These are phyloP conservation scores for Sinhomidia bicolor DNA, from an alignment of 2,888 invertebrate species.

Conservation along the genomic window DNA sequence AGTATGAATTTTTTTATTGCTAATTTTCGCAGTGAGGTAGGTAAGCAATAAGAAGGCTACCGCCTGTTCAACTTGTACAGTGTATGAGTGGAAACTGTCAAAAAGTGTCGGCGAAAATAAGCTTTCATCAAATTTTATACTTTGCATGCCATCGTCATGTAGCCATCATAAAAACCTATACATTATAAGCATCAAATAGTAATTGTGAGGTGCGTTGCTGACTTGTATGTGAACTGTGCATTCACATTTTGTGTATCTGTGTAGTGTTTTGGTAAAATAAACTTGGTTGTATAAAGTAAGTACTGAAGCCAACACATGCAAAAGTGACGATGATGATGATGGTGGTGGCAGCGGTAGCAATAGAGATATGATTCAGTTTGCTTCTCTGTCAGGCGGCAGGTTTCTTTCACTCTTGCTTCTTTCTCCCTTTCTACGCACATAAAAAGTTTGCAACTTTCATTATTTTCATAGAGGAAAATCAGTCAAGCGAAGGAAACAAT, in stretches of 20 bases:
- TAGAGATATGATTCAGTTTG: background rate
- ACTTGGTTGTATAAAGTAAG: background rate
- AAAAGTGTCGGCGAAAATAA: background rate
- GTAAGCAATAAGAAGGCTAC: background rate
- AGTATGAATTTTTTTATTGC: background rate
- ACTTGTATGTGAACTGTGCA: background rate
- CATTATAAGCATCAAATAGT: background rate
- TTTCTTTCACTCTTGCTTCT: background rate
- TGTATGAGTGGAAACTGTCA: conserved; percentile 8
- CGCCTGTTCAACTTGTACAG: background rate
- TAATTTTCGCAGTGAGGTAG: background rate
- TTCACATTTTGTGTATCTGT: background rate
- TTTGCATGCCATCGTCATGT: background rate
- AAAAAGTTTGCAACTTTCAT: conserved; percentile 6
- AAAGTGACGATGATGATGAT: background rate
- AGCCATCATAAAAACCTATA: background rate
- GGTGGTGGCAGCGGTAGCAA: no score
- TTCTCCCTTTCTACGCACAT: background rate
- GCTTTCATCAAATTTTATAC: background rate
- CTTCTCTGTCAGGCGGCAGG: background rate
- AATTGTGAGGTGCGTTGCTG: background rate
- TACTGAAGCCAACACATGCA: background rate
- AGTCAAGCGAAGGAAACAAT: conserved; percentile 12
- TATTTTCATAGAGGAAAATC: background rate
- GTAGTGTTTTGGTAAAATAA: background rate